These are phyloP conservation scores for Chymomyza amoena DNA, from an alignment of 2,888 invertebrate genomes.

Conservation along the genomic window DNA sequence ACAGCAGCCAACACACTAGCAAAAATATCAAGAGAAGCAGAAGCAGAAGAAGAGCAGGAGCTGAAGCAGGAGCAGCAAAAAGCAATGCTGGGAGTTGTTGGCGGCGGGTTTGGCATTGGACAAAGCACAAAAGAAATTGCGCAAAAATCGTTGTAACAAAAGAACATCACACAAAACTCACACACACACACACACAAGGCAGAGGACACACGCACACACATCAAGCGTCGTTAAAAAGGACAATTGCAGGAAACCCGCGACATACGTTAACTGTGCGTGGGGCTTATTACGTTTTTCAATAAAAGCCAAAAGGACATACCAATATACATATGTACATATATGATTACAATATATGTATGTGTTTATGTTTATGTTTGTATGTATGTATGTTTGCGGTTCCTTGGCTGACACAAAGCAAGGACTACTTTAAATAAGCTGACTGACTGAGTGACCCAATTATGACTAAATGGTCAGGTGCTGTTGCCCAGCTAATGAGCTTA, in stretches of 20 bases:
- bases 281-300: conserved; percentile 58
- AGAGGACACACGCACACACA: conserved; percentile 17
- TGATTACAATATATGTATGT: not conserved
- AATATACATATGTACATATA: conserved; percentile 1
- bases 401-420: not conserved
- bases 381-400: too few relatives aligned
- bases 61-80: conserved; percentile 24
- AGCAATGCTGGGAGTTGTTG: not conserved
- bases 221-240: conserved; percentile 56
- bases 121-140: conserved; percentile 69
- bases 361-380: too few relatives aligned
- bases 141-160: conserved; percentile 72
- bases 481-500: not conserved
- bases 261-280: conserved; percentile 56
- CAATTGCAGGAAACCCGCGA: conserved; percentile 65
- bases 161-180: conserved; percentile 53
- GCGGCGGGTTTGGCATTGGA: conserved; percentile 33
- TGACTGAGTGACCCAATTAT: not conserved
- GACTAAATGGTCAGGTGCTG: not conserved
- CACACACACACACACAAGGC: conserved; percentile 13
- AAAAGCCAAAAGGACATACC: conserved; percentile 42
- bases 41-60: not conserved
- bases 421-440: not conserved
- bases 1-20: conserved; percentile 41
- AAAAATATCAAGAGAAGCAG: not conserved